Evolutionary conservation across 2,797 vertebrate species (phyloP).

Genomic region (Hemibagrus guttatus): DNA sequence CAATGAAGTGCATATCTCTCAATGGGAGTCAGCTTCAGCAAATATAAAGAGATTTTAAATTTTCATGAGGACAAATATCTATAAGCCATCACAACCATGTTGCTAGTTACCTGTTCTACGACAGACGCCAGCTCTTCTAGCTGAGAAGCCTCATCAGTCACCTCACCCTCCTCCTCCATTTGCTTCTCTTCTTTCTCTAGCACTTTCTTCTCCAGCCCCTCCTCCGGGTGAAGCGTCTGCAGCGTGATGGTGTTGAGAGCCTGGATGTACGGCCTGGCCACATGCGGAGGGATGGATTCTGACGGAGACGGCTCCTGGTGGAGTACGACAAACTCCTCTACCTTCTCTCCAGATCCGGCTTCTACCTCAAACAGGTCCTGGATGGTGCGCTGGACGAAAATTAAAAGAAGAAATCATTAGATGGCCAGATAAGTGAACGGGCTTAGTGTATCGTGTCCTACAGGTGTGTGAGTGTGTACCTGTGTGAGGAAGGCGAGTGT

Average conservation of each 20-base stretch:
- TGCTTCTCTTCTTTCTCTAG: slow-evolving; percentile 9
- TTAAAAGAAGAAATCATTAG: not conserved
- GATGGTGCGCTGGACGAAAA: slow-evolving; percentile 86
- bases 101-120: slow-evolving; percentile 84
- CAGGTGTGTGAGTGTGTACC: slow-evolving; percentile 69
- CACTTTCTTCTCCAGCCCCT: slow-evolving; percentile 42
- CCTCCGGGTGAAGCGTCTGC: slow-evolving; percentile 65
- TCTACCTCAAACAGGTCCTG: slow-evolving; percentile 98
- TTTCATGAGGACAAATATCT: too few species aligned
- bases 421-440: not conserved
- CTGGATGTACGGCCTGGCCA: slow-evolving; percentile 95
- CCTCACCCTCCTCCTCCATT: slow-evolving; percentile 51
- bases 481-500: slow-evolving; percentile 92
- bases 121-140: slow-evolving; percentile 85
- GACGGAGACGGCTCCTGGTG: slow-evolving; percentile 93
- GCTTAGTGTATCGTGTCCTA: not conserved
- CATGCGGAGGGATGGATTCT: slow-evolving; percentile 91
- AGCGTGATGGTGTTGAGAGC: slow-evolving; percentile 88
- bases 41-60: not conserved
- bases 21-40: slow-evolving; percentile 87
- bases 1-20: slow-evolving; percentile 93
- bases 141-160: slow-evolving; percentile 75
- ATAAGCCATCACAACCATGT: not conserved
- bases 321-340: slow-evolving; percentile 96
- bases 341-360: slow-evolving; percentile 90